phyloP scores from a whole-genome alignment of 1,140 invertebrate genomes.

The Drosophila arawakana region DNA sequence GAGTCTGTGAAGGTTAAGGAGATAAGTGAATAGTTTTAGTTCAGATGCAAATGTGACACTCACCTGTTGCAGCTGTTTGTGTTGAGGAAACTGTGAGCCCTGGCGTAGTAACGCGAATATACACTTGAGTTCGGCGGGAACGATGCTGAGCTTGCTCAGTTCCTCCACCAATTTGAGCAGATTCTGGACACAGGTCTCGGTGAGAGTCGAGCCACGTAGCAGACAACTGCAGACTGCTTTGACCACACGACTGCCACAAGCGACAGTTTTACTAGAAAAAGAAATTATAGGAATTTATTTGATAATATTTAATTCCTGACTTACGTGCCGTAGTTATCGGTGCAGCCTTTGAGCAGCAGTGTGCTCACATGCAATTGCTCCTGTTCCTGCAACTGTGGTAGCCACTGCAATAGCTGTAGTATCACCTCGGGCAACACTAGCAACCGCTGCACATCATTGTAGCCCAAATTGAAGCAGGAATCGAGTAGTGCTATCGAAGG shows the following conservation, averaged over 20 bases:
- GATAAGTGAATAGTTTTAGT: not conserved
- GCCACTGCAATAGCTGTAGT: constrained; percentile 77
- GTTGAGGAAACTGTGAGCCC: constrained; percentile 66
- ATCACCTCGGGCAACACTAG: constrained; percentile 76
- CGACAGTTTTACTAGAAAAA: constrained; percentile 82
- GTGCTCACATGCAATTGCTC: constrained; percentile 84
- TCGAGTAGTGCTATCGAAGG: constrained; percentile 79
- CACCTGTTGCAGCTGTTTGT: constrained; percentile 79
- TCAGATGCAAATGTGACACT: not conserved
- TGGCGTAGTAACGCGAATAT: constrained; percentile 71
- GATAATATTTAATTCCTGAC: not conserved
- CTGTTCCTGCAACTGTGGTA: constrained; percentile 80
- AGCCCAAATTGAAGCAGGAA: constrained; percentile 83
- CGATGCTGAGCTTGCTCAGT: constrained; percentile 87
- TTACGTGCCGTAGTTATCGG: constrained; percentile 84
- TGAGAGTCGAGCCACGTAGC: constrained; percentile 60
- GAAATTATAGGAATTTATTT: constrained; percentile 9
- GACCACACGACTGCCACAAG: constrained; percentile 84
- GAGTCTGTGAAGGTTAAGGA: constrained; percentile 37
- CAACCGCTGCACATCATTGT: constrained; percentile 72
- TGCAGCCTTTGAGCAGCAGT: constrained; percentile 83
- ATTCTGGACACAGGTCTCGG: constrained; percentile 84
- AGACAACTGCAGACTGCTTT: constrained; percentile 84
- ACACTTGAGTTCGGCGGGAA: constrained; percentile 86
- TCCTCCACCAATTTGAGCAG: constrained; percentile 86